Conservation (phyloP, 2,888 invertebrate genomes). For the Balanococcus diminutus region DNA sequence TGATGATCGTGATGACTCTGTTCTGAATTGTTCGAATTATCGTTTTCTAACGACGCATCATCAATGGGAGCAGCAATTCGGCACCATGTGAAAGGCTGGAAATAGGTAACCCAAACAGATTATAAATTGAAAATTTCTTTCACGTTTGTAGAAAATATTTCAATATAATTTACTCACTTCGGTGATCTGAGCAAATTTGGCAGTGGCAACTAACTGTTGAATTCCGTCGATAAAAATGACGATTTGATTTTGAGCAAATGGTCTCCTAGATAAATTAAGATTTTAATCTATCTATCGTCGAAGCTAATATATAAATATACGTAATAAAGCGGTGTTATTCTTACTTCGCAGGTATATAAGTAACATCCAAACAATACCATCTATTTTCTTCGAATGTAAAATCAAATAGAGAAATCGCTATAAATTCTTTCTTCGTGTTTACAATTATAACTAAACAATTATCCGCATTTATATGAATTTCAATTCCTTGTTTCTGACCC, state of each 20-base stretch:
- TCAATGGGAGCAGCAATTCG: conserved; percentile 53
- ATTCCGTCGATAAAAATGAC: conserved; percentile 68
- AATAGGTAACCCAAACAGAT: background rate
- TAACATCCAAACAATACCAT: conserved; percentile 68
- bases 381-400: conserved; percentile 62
- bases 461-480: conserved; percentile 67
- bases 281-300: background rate
- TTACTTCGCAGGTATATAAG: conserved; percentile 61
- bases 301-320: background rate
- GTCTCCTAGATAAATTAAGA: conserved; percentile 62
- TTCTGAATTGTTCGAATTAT: conserved; percentile 1
- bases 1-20: conserved; percentile 30
- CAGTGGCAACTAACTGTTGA: conserved; percentile 64
- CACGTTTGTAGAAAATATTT: background rate
- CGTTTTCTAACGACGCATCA: conserved; percentile 18
- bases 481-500: conserved; percentile 66
- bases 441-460: conserved; percentile 67
- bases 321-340: conserved; percentile 3
- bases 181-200: conserved; percentile 67
- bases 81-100: conserved; percentile 51
- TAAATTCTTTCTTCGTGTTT: conserved; percentile 66
- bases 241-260: conserved; percentile 68
- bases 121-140: background rate
- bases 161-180: conserved; percentile 62
- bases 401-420: conserved; percentile 65